Percentiles rank a stretch among this genome's conserved stretches.
phyloP scores from a whole-genome alignment of 2,113 vertebrate genomes.

The Baryphthengus martii region DNA sequence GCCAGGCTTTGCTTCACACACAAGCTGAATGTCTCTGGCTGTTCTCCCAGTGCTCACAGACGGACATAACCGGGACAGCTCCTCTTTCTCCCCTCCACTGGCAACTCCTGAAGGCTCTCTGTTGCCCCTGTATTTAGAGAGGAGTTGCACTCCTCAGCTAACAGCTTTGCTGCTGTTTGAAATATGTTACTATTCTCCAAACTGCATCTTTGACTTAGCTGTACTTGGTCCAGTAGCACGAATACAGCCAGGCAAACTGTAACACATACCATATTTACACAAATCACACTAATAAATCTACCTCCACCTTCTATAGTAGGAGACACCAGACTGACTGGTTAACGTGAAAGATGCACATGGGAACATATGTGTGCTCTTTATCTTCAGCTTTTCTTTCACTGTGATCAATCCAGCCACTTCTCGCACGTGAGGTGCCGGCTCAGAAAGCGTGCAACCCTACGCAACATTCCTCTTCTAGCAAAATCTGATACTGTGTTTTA shows the following conservation, averaged over 20 bases:
- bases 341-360: not conserved
- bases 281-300: not conserved
- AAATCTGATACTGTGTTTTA: not conserved
- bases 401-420: not conserved
- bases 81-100: not conserved
- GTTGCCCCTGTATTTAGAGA: not conserved
- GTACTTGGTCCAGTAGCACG: not conserved
- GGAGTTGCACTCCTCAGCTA: not conserved
- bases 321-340: not conserved
- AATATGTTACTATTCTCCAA: not conserved
- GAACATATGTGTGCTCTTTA: not conserved
- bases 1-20: not conserved
- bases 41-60: not conserved
- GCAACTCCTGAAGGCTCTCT: not conserved
- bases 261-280: not conserved
- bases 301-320: not conserved
- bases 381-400: not conserved
- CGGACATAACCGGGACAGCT: not conserved
- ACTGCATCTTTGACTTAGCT: not conserved
- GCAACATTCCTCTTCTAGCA: not conserved
- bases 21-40: accelerated
- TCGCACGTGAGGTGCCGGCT: not conserved
- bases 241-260: not conserved
- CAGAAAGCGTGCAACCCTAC: not conserved
- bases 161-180: not conserved